Percentiles rank a stretch among this genome's conserved stretches.
phyloP scores from a whole-genome alignment of 2,797 vertebrate genomes.

The Buphagus erythrorhynchus region DNA sequence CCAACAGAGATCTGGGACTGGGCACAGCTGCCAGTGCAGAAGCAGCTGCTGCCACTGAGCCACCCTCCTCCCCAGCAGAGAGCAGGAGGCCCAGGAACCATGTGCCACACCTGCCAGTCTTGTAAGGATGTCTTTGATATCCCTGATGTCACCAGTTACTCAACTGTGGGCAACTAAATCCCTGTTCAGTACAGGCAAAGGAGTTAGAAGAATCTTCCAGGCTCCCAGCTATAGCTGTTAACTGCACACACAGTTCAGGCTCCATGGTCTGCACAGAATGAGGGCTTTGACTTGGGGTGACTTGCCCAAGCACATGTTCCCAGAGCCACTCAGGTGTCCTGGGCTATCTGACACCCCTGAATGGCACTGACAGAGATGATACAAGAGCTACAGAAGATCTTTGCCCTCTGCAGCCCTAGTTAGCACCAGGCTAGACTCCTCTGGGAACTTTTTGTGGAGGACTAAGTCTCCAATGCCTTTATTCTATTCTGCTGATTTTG shows the following conservation, averaged over 20 bases:
- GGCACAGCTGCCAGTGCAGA: accelerated
- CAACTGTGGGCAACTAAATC: neutral
- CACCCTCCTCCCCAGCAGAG: neutral
- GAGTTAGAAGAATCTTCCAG: neutral
- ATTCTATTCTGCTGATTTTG: neutral
- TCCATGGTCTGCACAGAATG: accelerated
- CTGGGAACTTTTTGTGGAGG: neutral
- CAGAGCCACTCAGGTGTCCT: neutral
- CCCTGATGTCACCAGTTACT: neutral
- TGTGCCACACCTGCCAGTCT: neutral
- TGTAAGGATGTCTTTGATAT: neutral
- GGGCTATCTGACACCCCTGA: neutral
- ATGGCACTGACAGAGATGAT: neutral
- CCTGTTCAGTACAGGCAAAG: neutral
- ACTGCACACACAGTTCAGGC: neutral
- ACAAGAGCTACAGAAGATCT: neutral
- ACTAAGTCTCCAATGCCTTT: neutral
- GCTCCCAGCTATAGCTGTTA: neutral
- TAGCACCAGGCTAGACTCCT: neutral
- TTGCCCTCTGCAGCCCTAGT: neutral
- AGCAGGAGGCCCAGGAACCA: neutral
- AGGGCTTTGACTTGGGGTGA: neutral
- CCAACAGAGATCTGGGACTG: neutral
- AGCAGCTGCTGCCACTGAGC: neutral
- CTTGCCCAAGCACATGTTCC: neutral